phyloP scores from a whole-genome alignment of 2,797 vertebrate species.

The Chiloscyllium punctatum region DNA sequence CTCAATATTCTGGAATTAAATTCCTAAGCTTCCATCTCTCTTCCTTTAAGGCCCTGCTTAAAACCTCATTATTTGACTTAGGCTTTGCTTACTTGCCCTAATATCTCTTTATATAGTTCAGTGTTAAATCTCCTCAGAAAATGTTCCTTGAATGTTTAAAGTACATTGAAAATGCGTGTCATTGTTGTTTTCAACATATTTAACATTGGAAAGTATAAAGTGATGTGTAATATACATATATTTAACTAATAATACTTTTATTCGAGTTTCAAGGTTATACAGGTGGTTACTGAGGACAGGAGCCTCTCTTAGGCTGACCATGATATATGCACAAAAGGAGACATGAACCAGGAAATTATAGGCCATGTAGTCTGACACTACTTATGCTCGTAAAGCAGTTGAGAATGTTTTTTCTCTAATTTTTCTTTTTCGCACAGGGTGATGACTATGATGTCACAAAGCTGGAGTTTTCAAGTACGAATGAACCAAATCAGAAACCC shows the following conservation, averaged over 20 bases:
- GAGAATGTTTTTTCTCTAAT: not conserved
- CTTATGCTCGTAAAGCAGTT: not conserved
- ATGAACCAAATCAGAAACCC: not conserved
- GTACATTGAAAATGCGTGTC: not conserved
- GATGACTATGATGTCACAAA: rapidly evolving
- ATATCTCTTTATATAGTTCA: not conserved
- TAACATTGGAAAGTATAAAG: not conserved
- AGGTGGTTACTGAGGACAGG: not conserved
- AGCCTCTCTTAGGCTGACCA: not conserved
- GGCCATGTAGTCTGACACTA: not conserved
- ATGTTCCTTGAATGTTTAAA: not conserved
- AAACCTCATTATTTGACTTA: not conserved
- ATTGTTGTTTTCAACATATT: not conserved
- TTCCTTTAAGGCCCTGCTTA: not conserved
- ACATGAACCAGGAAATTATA: not conserved
- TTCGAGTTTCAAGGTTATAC: not conserved
- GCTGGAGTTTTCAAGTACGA: not conserved
- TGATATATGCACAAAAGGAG: not conserved
- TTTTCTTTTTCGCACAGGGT: slow-evolving; percentile 35
- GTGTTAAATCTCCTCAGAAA: not conserved
- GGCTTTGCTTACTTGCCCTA: not conserved
- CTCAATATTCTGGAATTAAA: not conserved
- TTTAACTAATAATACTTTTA: not conserved
- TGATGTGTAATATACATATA: not conserved
- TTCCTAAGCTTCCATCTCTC: not conserved